Evolutionary conservation across 2,888 invertebrate genomes (phyloP).

Genomic region (Lymantria dispar): DNA sequence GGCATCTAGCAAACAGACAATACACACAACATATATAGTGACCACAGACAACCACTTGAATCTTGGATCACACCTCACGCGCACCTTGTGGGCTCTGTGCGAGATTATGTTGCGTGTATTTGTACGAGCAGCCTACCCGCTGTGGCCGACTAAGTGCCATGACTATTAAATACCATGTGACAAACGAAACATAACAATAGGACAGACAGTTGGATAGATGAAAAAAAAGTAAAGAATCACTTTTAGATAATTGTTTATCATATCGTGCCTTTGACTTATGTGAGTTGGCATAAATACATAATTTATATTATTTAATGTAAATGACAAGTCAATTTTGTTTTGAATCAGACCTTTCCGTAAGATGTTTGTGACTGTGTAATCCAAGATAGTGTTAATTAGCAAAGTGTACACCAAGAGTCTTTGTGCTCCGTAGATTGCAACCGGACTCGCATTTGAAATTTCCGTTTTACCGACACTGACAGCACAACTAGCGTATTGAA

Average conservation of each 20-base stretch:
- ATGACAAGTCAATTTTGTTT: constrained; percentile 21
- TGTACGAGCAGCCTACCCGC: constrained; percentile 71
- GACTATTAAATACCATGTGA: constrained; percentile 27
- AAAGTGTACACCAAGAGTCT: constrained; percentile 81
- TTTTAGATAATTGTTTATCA: constrained; percentile 11
- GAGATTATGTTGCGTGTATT: constrained; percentile 80
- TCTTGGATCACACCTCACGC: constrained; percentile 82
- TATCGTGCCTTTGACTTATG: constrained; percentile 35
- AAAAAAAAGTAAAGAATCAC: constrained; percentile 65
- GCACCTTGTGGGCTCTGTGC: constrained; percentile 64
- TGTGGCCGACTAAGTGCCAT: constrained; percentile 32
- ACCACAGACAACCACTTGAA: constrained; percentile 81
- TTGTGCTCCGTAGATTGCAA: constrained; percentile 83
- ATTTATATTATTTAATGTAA: constrained; percentile 12
- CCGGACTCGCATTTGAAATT: constrained; percentile 72
- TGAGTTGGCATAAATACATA: constrained; percentile 25
- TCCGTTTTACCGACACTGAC: constrained; percentile 47
- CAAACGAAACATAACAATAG: constrained; percentile 66
- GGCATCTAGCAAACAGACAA: constrained; percentile 98
- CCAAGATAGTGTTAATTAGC: constrained; percentile 79
- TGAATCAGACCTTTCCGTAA: constrained; percentile 40
- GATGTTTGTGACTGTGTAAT: constrained; percentile 81
- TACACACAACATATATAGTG: constrained; percentile 87
- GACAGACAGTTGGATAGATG: constrained; percentile 75
- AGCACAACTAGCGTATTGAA: constrained; percentile 1